A percentile compares a stretch with the other conserved stretches of the same genome.
These are phyloP conservation scores for Colaptes auratus DNA, from an alignment of 2,113 vertebrate species.

Conservation along the genomic window DNA sequence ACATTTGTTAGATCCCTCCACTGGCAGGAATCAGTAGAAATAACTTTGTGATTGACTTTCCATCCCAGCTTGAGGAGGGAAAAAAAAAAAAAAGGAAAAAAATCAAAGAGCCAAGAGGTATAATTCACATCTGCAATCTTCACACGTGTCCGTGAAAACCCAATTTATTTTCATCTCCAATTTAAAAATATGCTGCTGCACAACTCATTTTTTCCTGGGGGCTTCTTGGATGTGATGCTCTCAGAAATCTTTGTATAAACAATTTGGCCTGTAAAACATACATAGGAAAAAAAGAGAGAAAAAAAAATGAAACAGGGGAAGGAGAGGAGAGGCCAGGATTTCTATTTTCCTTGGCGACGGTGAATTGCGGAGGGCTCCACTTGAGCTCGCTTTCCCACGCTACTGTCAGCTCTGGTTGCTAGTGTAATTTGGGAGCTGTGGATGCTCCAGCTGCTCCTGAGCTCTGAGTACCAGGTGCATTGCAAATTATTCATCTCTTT, in stretches of 20 bases:
- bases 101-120: background rate
- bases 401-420: background rate
- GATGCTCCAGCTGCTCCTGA: background rate
- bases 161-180: background rate
- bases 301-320: background rate
- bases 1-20: background rate
- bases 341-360: background rate
- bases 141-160: background rate
- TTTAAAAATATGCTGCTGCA: background rate
- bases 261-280: background rate
- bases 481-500: background rate
- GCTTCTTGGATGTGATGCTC: background rate
- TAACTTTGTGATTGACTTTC: background rate
- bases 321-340: background rate
- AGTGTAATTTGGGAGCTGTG: background rate
- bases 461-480: background rate
- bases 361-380: background rate
- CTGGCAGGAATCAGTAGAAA: background rate
- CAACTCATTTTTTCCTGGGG: background rate
- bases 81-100: background rate
- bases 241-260: background rate
- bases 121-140: background rate
- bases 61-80: background rate
- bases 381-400: accelerated
- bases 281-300: too few species aligned